A percentile compares a stretch with the other conserved stretches of the same genome.
phyloP scores from a whole-genome alignment of 2,797 vertebrate genomes.

The Lophius americanus region DNA sequence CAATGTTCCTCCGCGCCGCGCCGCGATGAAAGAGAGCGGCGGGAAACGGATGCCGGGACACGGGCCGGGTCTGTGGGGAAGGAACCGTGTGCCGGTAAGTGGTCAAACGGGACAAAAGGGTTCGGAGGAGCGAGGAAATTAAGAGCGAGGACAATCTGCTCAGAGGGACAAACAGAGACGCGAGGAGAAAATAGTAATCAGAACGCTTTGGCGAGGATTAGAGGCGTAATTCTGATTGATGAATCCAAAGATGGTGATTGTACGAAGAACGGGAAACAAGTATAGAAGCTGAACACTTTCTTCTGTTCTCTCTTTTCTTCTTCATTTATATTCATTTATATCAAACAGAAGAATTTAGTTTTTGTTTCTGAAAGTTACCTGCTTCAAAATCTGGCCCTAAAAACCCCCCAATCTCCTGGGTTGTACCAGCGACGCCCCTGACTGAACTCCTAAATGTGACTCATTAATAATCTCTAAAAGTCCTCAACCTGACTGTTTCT shows the following conservation, averaged over 20 bases:
- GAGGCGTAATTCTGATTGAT: slow-evolving; percentile 21
- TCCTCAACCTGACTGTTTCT: too few species aligned
- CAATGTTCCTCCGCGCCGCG: slow-evolving; percentile 69
- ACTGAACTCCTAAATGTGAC: too few species aligned
- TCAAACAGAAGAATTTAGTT: too few species aligned
- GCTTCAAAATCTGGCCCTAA: too few species aligned
- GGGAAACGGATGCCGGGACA: slow-evolving; percentile 55
- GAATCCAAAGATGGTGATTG: slow-evolving; percentile 27
- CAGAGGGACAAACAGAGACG: slow-evolving; percentile 23
- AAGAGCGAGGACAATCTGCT: slow-evolving; percentile 57
- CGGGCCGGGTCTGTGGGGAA: slow-evolving; percentile 51
- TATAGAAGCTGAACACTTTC: background rate
- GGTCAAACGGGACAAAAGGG: slow-evolving; percentile 56
- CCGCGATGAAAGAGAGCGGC: slow-evolving; percentile 57
- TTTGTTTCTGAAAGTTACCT: too few species aligned
- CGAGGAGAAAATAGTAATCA: slow-evolving; percentile 29
- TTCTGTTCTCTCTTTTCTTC: background rate
- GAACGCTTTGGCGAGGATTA: slow-evolving; percentile 31
- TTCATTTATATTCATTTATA: too few species aligned
- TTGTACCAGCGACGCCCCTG: too few species aligned
- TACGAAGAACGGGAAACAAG: slow-evolving; percentile 10
- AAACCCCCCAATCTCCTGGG: too few species aligned
- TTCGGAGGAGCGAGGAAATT: slow-evolving; percentile 25
- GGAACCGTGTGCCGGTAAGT: slow-evolving; percentile 52
- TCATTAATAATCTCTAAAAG: too few species aligned